These are phyloP conservation scores for Drosophila grimshawi DNA, from an alignment of 1,140 invertebrate species.

Conservation along the genomic window DNA sequence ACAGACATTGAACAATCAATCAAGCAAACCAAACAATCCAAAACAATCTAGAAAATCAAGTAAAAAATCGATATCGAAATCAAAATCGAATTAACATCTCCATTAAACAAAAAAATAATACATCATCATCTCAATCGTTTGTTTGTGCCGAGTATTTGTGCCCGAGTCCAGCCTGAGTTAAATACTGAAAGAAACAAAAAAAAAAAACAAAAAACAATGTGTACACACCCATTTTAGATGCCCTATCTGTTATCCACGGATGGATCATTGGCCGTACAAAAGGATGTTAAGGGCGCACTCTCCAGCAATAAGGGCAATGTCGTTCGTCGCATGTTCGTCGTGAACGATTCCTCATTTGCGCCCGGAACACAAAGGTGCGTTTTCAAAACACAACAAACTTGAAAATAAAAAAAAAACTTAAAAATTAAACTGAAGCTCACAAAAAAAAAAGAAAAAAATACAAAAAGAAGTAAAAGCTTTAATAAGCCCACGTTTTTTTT, in stretches of 20 bases:
- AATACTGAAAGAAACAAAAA: conserved; percentile 19
- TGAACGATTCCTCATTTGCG: conserved; percentile 81
- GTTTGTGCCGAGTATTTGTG: conserved; percentile 4
- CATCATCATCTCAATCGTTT: conserved; percentile 33
- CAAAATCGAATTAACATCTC: conserved; percentile 10
- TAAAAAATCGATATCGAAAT: conserved; percentile 1
- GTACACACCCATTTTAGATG: conserved; percentile 74
- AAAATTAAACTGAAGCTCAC: background rate
- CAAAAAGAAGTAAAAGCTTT: conserved; percentile 24
- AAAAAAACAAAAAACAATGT: conserved; percentile 31
- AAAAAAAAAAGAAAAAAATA: conserved; percentile 7
- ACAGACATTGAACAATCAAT: conserved; percentile 39
- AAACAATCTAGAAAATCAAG: conserved; percentile 31
- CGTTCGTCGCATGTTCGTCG: conserved; percentile 84
- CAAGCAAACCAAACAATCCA: conserved; percentile 5
- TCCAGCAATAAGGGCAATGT: conserved; percentile 81
- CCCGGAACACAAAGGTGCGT: conserved; percentile 81
- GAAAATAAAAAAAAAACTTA: conserved; percentile 22
- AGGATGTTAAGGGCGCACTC: conserved; percentile 81
- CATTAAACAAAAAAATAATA: background rate
- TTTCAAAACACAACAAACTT: conserved; percentile 20
- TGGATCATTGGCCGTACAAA: conserved; percentile 83
- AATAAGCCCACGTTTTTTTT: conserved; percentile 41
- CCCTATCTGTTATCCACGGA: conserved; percentile 84
- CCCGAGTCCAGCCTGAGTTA: background rate